Evolutionary conservation across 2,888 invertebrate genomes (phyloP).

Genomic region (Cremastinae sp.): DNA sequence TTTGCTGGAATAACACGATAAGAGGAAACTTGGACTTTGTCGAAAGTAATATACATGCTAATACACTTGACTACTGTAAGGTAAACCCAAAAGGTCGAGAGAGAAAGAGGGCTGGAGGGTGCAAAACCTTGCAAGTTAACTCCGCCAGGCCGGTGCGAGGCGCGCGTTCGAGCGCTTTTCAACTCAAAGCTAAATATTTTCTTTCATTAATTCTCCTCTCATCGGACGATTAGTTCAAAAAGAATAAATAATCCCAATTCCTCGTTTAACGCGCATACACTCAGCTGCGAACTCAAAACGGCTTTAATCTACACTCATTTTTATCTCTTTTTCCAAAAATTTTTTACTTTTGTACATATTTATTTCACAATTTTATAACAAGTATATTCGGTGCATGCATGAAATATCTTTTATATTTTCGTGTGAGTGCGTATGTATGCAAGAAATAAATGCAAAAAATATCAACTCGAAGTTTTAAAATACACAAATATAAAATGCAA

Average conservation of each 20-base stretch:
- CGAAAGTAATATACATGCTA: conserved; percentile 64
- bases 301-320: no score
- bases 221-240: conserved; percentile 12
- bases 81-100: conserved; percentile 26
- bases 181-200: conserved; percentile 53
- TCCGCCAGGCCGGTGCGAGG: conserved; percentile 27
- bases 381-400: no score
- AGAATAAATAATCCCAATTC: conserved; percentile 7
- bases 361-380: no score
- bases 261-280: not conserved
- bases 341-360: no score
- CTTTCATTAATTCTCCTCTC: conserved; percentile 48
- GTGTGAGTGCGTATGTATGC: no score
- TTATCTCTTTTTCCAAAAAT: no score
- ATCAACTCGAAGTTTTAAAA: no score
- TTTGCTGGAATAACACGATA: conserved; percentile 67
- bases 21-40: conserved; percentile 62
- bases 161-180: conserved; percentile 30
- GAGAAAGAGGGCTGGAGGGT: conserved; percentile 37
- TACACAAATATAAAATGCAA: no score
- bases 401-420: no score
- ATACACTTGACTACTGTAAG: conserved; percentile 51
- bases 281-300: no score
- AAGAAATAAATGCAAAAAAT: no score
- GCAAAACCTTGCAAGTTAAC: conserved; percentile 42